phyloP scores from a whole-genome alignment of 2,797 vertebrate species.

The Gallinago nigripennis region DNA sequence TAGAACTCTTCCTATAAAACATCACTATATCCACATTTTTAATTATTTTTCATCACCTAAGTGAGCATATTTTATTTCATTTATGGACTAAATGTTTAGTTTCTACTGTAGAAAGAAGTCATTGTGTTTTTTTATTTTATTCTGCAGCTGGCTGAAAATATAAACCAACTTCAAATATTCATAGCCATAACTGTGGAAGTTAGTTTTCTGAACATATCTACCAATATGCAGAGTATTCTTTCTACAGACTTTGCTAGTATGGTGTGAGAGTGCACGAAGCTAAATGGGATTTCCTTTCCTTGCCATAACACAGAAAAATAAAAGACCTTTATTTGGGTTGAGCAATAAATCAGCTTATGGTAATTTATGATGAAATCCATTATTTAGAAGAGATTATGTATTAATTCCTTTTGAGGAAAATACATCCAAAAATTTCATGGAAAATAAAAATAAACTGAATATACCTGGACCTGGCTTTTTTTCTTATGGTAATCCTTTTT shows the following conservation, averaged over 20 bases:
- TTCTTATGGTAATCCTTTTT: not conserved
- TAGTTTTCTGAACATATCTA: not conserved
- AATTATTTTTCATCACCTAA: not conserved
- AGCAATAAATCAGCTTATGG: not conserved
- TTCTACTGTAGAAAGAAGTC: not conserved
- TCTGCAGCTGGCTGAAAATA: not conserved
- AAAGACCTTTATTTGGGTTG: not conserved
- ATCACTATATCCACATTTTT: not conserved
- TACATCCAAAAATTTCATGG: not conserved
- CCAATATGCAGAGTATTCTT: not conserved
- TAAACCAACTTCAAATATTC: not conserved
- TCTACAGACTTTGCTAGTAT: not conserved
- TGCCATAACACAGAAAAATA: not conserved
- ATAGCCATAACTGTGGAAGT: not conserved
- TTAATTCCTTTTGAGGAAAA: not conserved
- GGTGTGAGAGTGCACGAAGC: not conserved
- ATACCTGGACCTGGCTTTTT: not conserved
- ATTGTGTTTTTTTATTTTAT: not conserved
- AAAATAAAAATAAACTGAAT: not conserved
- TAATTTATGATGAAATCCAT: not conserved
- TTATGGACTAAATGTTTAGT: not conserved
- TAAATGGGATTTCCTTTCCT: not conserved
- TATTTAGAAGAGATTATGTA: not conserved
- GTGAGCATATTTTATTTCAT: not conserved
- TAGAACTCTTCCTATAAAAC: not conserved